Conservation (phyloP, 92 coral and sea anemone species). For the Epizoanthus scotinus region DNA sequence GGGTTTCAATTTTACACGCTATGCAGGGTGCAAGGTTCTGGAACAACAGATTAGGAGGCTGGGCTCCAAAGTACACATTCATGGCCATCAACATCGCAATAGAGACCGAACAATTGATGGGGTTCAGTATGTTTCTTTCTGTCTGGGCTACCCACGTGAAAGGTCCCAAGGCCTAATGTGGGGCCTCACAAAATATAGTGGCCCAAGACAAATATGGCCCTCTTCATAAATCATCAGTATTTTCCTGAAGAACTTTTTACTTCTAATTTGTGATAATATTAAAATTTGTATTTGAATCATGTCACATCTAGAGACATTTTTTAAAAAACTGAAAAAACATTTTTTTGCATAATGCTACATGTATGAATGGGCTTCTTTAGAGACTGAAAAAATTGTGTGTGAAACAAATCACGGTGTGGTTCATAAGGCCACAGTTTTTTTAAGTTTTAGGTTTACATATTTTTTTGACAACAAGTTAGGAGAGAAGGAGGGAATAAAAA, state of each 20-base stretch:
- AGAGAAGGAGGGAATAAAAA: no score
- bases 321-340: no score
- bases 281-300: neutral
- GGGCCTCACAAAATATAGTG: conserved; percentile 52
- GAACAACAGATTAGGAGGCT: conserved; percentile 68
- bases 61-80: conserved; percentile 64
- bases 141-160: conserved; percentile 80
- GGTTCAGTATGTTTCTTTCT: conserved; percentile 74
- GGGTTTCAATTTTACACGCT: conserved; percentile 76
- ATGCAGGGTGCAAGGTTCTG: conserved; percentile 68
- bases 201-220: conserved; percentile 78
- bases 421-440: no score
- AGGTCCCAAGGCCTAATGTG: conserved; percentile 79
- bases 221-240: neutral
- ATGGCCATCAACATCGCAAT: conserved; percentile 84
- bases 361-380: neutral
- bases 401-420: no score
- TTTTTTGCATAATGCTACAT: no score
- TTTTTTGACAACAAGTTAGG: no score
- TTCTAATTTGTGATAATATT: neutral
- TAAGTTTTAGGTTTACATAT: no score
- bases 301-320: no score
- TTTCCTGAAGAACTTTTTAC: neutral
- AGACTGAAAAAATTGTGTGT: neutral
- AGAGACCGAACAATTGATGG: conserved; percentile 74